These are phyloP conservation scores for Notolepis coatsorum DNA, from an alignment of 2,797 vertebrate genomes.

Conservation along the genomic window DNA sequence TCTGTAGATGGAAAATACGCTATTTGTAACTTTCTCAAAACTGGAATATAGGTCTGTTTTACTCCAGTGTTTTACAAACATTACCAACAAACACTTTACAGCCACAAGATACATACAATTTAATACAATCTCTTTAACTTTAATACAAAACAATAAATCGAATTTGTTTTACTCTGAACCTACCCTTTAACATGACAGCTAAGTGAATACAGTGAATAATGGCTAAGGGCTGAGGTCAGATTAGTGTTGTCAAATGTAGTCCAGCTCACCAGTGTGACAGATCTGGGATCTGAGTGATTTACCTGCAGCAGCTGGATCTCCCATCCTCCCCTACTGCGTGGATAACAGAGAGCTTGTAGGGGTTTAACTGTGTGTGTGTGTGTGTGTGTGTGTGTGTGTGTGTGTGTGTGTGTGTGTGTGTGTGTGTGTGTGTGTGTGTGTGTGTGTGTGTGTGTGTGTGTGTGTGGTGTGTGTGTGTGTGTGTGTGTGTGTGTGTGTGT, in stretches of 20 bases:
- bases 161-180: no score
- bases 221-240: not conserved
- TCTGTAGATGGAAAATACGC: no score
- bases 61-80: no score
- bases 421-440: not conserved
- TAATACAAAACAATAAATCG: no score
- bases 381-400: not conserved
- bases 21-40: no score
- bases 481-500: no score
- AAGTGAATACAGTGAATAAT: no score
- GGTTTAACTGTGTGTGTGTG: not conserved
- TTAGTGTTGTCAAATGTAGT: not conserved
- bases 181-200: no score
- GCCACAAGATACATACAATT: no score
- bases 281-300: not conserved
- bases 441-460: not conserved
- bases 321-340: constrained; percentile 16
- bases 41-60: no score
- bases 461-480: not conserved
- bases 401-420: not conserved
- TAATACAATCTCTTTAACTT: no score
- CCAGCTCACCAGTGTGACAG: not conserved
- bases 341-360: not conserved
- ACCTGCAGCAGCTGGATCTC: constrained; percentile 12
- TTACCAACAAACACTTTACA: no score